Conservation (phyloP, 2,797 vertebrate genomes). For the Chloroceryle inda region DNA sequence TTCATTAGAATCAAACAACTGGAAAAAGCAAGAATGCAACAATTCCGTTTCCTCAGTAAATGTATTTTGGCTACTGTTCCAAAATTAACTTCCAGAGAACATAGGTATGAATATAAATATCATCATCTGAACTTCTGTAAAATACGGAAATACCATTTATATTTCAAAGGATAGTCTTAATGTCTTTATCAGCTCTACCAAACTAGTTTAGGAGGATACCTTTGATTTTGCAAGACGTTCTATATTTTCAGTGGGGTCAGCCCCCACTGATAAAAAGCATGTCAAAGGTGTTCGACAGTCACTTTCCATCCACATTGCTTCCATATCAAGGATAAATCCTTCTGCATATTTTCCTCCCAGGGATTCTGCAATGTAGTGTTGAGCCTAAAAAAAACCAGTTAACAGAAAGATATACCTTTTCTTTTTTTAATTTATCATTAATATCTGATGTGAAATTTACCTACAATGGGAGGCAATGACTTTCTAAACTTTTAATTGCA, state of each 20-base stretch:
- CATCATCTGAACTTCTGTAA: background rate
- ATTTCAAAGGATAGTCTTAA: background rate
- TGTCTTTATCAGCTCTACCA: background rate
- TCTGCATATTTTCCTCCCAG: constrained; percentile 84
- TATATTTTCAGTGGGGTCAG: constrained; percentile 89
- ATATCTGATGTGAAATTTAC: background rate
- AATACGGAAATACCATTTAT: background rate
- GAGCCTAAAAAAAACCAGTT: constrained; percentile 74
- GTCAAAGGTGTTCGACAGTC: constrained; percentile 84
- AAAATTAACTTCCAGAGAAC: background rate
- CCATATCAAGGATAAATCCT: constrained; percentile 86
- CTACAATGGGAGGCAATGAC: background rate
- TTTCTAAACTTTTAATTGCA: background rate
- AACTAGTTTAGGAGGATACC: constrained; percentile 64
- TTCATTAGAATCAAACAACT: background rate
- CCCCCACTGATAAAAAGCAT: constrained; percentile 88
- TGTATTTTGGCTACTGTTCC: background rate
- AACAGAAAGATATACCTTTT: background rate
- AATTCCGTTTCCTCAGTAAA: background rate
- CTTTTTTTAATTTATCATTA: background rate
- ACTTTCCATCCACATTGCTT: constrained; percentile 85
- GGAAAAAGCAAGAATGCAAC: background rate
- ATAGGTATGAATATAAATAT: background rate
- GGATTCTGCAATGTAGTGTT: constrained; percentile 86
- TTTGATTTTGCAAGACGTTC: constrained; percentile 86